phyloP scores from a whole-genome alignment of 2,797 vertebrate species.

The Cephalopachus bancanus region DNA sequence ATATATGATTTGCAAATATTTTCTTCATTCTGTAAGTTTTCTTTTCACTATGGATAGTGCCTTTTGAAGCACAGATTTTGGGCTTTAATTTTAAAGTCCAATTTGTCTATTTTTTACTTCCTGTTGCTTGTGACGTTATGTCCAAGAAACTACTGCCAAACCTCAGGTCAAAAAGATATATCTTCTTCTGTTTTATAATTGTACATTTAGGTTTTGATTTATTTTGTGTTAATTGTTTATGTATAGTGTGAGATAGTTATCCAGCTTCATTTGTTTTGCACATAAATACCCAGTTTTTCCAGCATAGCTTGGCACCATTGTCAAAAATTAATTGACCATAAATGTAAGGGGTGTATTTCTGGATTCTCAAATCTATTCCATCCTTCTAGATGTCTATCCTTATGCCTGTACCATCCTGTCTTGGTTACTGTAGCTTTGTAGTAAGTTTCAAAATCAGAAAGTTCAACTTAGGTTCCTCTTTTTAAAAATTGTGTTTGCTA shows the following conservation, averaged over 20 bases:
- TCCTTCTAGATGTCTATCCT: not conserved
- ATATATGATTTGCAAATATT: not conserved
- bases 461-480: too few species aligned
- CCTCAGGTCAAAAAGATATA: too few species aligned
- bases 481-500: too few species aligned
- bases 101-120: not conserved
- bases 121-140: not conserved
- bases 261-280: not conserved
- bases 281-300: not conserved
- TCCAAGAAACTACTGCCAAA: not conserved
- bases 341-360: not conserved
- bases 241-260: not conserved
- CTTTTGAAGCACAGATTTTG: not conserved
- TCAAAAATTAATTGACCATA: not conserved
- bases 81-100: not conserved
- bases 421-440: too few species aligned
- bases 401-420: too few species aligned
- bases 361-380: not conserved
- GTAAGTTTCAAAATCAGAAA: too few species aligned
- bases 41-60: not conserved
- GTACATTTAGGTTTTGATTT: not conserved
- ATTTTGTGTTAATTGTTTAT: conserved; percentile 10
- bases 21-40: not conserved
- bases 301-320: not conserved
- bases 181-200: not conserved